Evolutionary conservation across 2,113 vertebrate genomes (phyloP).

Genomic region (Lota lota): DNA sequence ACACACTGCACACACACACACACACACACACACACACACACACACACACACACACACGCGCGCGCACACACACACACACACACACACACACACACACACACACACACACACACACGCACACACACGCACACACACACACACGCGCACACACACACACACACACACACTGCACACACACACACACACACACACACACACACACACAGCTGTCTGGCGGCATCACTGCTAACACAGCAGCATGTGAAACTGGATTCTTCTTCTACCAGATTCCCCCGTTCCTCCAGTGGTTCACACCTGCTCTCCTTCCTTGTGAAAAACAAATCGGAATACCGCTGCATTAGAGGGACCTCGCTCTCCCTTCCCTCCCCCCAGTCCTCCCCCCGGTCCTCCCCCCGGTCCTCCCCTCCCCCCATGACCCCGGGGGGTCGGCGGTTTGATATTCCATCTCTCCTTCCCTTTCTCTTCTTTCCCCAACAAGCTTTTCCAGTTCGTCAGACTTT

Average conservation of each 20-base stretch:
- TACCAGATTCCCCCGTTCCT: conserved; percentile 19
- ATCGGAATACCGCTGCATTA: conserved; percentile 21
- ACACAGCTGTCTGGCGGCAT: conserved; percentile 50
- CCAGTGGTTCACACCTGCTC: conserved; percentile 38
- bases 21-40: neutral
- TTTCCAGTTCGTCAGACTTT: conserved; percentile 82
- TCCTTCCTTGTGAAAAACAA: conserved; percentile 20
- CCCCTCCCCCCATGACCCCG: conserved; percentile 16
- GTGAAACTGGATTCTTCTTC: conserved; percentile 39
- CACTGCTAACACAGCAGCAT: conserved; percentile 6
- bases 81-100: too few species aligned
- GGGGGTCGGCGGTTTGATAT: conserved; percentile 68
- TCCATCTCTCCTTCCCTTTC: conserved; percentile 64
- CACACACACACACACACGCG: too few species aligned
- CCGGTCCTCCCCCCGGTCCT: too few species aligned
- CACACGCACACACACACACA: too few species aligned
- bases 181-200: conserved; percentile 2
- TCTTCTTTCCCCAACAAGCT: conserved; percentile 74
- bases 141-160: neutral
- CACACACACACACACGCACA: too few species aligned
- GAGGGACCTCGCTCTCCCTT: neutral
- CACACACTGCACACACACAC: conserved; percentile 1
- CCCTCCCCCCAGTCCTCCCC: conserved; percentile 2
- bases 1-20: neutral
- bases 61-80: too few species aligned